Evolutionary conservation across 2,113 vertebrate species (phyloP), one percentile per base, ranked within the genome.

Genomic region (Lophius piscatorius): DNA sequence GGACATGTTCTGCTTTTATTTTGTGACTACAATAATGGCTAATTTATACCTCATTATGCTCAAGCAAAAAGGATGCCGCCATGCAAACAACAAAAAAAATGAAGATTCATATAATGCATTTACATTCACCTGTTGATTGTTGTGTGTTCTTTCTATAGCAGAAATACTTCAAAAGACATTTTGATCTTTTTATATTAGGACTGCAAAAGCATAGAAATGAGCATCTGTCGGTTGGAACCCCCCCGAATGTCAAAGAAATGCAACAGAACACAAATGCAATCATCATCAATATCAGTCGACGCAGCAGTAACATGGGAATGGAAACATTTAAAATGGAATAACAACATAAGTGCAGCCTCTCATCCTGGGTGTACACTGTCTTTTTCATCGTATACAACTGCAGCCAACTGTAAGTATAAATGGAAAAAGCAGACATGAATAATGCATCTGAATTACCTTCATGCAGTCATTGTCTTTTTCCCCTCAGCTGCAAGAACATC

Each of bases 371-470:
- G 22, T 35, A 39, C 35, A 26, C 39, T 29, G 18, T 41, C 26
- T 66, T 57, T 63, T 66, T 71, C 40, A 54, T 61, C 13, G 36
- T 67, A 61, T 64, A 70, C 70, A 74, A 76, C 45, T 67, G 26
- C n/a, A 70, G 70, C 74, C 71, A 76, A 65, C 69, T 76, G 76
- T 78, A 80, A 69, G 73, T 71, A 78, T 70, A 84, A 81, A 84
- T 72, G 71, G 66, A 79, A 71, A 80, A 83, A 78, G 76, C 48
- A 87, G 75, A 46, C 49, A 88, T 88, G 82, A 84, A 82, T 84
- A 82, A 89, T 83, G 65, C 77, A 89, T 84, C 63, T 68, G 36
- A 80, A 80, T 74, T 74, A 79, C 74, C 72, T 84, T 79, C 60
- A 39, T 81, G 75, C 65, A 82, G 65, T 36, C 57, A 49, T 29